Base-by-base conservation (phyloP, 1,140 invertebrate species). In the Asobara japonica region DNA sequence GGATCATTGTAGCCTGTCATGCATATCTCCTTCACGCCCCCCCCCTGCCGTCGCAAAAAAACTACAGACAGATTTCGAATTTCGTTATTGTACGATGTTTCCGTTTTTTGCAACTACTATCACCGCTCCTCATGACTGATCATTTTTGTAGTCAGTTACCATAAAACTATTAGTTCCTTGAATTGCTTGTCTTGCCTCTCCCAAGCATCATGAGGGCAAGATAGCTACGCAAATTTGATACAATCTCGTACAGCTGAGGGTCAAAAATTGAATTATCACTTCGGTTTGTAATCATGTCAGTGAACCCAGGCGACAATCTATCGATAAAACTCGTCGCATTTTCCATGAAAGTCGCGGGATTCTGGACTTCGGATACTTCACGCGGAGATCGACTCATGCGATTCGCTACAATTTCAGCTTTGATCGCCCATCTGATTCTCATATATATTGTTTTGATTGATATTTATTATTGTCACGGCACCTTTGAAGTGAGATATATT, bases 311-410 rank as follows among this genome's bases (percentile, higher is more conserved):
- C 29, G 64, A 38, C 16, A 76, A 74, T 72, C 61, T 51, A 41
- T 76, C 77, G 60, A 73, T 76, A 8, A 73, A 45, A 61, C 29
- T 79, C 10, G 76, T 74, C 3, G 62, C 74, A 8, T 69, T 79
- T 18, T 79, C 70, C 33, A 77, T 79, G 77, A 79, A 73, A 62
- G 48, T 77, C 20, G 72, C 77, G 16, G 77, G 77, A 3, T 73
- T 79, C 29, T 79, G 77, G 77, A 27, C 48, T 20, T 64, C 76
- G 13, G 30, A 69, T 29, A 73, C 65, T 5, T 20, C 36, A 7
- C 29, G 25, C 25, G 78, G 74, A 60, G 45, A 65, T 25, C 10
- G 45, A 10, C 3, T 76, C 7, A 8, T 79, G 67, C 41, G 69
- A 20, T 6, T 41, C 16, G 73, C 71, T 2, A 67, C 74, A 10